Base-by-base conservation (phyloP, 2,888 invertebrate species). In the Campoletis raptor region DNA sequence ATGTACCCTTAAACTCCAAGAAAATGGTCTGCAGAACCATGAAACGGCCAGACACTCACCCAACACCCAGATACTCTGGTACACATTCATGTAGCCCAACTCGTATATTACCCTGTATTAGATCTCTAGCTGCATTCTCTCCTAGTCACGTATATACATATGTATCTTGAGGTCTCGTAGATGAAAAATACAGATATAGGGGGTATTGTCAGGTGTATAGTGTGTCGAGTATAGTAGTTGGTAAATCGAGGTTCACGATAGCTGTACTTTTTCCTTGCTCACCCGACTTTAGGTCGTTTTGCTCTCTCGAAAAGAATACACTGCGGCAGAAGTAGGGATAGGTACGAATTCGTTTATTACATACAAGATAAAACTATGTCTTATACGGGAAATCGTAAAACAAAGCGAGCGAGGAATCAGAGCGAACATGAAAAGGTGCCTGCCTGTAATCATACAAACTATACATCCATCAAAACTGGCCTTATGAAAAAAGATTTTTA, bases 81-180 rank as follows among this genome's bases (percentile, higher is more conserved):
- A 85, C 88, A 81, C 69, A 77, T 85, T 84, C 70, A 82, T 85
- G 81, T 87, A 86, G 88, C 78, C 87, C 88, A 88, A 86, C 88
- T 88, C 89, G 88, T 91, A 89, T 90, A 89, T 90, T 90, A 90
- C 89, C 81, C 85, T 87, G 88, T 89, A 91, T 91, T 88, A 90
- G 90, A 90, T 90, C 89, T 88, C 88, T 89, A 89, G 90, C 88
- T 81, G 45, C 37, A 57, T 74, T 81, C 36, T 74, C 30, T 77
- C 48, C 21, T 48, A 52, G 15, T 42, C 42, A 52, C 18, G 30
- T 37, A 52, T 42, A 74, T 37, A 52, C 36, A 74, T 40, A 30
- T 57, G 36, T 70, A 40, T 73, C 52, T 69, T 42, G 42, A 73
- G 42, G 57, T 37, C 67, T 67, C 42, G 40, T 10, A 24, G 48